Conservation (phyloP, 2,113 vertebrate species). For the Chamaetylas fuelleborni region DNA sequence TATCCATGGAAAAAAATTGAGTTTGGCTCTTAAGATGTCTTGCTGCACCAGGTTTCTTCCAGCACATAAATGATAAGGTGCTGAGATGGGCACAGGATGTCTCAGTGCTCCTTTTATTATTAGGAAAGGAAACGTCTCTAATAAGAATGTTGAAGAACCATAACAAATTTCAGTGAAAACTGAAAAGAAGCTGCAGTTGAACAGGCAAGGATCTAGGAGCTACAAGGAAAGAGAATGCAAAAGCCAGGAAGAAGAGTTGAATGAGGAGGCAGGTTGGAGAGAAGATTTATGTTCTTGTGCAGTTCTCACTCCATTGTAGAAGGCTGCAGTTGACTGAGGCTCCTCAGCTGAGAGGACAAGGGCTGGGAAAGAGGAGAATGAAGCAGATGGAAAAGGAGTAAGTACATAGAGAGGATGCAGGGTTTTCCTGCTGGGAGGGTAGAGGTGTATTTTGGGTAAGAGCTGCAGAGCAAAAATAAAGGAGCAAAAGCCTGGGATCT, state of each 20-base stretch:
- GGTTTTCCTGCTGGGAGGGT: background rate
- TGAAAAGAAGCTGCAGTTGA: background rate
- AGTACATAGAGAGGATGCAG: background rate
- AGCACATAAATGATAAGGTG: background rate
- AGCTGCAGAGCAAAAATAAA: background rate
- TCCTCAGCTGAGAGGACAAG: background rate
- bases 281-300: background rate
- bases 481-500: background rate
- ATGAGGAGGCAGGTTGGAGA: background rate
- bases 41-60: rapidly evolving
- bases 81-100: background rate
- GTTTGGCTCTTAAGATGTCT: background rate
- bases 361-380: background rate
- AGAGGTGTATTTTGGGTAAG: background rate
- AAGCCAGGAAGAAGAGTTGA: background rate
- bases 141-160: background rate
- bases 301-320: background rate
- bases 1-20: background rate
- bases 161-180: background rate
- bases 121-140: background rate
- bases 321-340: background rate
- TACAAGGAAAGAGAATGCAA: background rate
- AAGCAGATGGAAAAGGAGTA: background rate
- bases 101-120: background rate
- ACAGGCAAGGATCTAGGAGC: background rate